phyloP scores from a whole-genome alignment of 2,888 invertebrate genomes.

The Nomada ruficornis region DNA sequence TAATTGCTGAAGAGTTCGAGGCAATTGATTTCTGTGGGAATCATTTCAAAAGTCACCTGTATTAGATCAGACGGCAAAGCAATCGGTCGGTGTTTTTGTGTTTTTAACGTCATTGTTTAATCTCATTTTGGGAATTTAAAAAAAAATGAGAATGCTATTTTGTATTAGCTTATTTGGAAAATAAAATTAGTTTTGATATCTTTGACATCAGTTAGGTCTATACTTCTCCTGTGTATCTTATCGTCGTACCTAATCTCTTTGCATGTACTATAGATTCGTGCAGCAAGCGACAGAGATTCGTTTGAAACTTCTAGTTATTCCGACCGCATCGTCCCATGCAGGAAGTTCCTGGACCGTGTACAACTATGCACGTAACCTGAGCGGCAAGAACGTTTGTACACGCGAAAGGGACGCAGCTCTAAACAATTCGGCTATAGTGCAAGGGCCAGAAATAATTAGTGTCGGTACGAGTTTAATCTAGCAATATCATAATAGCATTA shows the following conservation, averaged over 20 bases:
- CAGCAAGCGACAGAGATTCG: slow-evolving; percentile 39
- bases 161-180: too few relatives aligned
- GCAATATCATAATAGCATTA: slow-evolving; percentile 35
- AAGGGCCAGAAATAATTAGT: slow-evolving; percentile 47
- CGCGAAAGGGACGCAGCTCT: slow-evolving; percentile 13
- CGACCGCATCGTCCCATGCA: slow-evolving; percentile 49
- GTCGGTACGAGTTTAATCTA: slow-evolving; percentile 42
- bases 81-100: too few relatives aligned
- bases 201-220: slow-evolving; percentile 53
- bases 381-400: slow-evolving; percentile 23
- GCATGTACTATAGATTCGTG: slow-evolving; percentile 28
- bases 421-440: slow-evolving; percentile 33
- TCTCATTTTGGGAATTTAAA: background rate
- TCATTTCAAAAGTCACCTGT: too few relatives aligned
- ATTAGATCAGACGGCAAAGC: too few relatives aligned
- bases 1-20: too few relatives aligned
- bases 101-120: too few relatives aligned
- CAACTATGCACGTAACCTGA: slow-evolving; percentile 33
- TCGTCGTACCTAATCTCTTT: background rate
- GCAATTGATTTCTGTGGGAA: too few relatives aligned
- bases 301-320: slow-evolving; percentile 65
- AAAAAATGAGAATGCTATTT: too few relatives aligned
- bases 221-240: slow-evolving; percentile 53
- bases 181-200: too few relatives aligned
- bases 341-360: slow-evolving; percentile 44